A percentile compares a stretch with the other conserved stretches of the same genome.
phyloP scores from a whole-genome alignment of 2,888 invertebrate species.

The Chrysopilus asiliformis region DNA sequence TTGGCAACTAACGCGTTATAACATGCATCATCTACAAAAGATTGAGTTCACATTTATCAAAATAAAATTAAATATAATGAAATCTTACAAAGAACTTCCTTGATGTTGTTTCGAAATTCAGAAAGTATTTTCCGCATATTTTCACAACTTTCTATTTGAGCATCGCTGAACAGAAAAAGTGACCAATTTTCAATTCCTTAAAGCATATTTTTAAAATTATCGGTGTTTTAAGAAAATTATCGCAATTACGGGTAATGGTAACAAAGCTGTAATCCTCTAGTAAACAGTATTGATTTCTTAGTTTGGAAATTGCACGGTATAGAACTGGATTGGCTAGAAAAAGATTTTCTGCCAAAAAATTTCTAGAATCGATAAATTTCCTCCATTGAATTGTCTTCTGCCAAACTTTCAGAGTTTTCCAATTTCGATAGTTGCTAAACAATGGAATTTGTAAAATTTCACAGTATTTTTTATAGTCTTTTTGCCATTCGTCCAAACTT shows the following conservation, averaged over 20 bases:
- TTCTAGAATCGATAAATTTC: constrained; percentile 48
- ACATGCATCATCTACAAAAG: constrained; percentile 45
- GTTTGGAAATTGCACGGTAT: constrained; percentile 53
- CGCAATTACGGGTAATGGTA: constrained; percentile 37
- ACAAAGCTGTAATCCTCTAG: constrained; percentile 50
- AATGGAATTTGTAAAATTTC: constrained; percentile 60
- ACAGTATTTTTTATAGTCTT: constrained; percentile 66
- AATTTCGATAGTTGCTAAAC: constrained; percentile 52
- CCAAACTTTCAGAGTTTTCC: constrained; percentile 77
- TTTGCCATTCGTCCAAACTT: constrained; percentile 63
- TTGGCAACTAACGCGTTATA: constrained; percentile 56
- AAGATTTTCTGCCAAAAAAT: constrained; percentile 49
- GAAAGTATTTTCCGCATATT: constrained; percentile 29
- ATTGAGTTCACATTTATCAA: too few relatives aligned
- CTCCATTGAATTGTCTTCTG: constrained; percentile 54
- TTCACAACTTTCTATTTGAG: constrained; percentile 40
- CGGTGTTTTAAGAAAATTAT: not conserved
- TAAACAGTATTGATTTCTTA: constrained; percentile 53
- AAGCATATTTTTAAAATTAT: not conserved
- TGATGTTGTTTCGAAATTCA: constrained; percentile 40
- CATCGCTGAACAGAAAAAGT: constrained; percentile 57
- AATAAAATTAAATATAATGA: too few relatives aligned
- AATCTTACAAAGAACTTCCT: constrained; percentile 43
- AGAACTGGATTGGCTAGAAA: constrained; percentile 62
- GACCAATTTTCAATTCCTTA: constrained; percentile 38